Evolutionary conservation across 2,888 invertebrate species (phyloP), one percentile per base, ranked within the genome.

Genomic region (Drepana falcataria): DNA sequence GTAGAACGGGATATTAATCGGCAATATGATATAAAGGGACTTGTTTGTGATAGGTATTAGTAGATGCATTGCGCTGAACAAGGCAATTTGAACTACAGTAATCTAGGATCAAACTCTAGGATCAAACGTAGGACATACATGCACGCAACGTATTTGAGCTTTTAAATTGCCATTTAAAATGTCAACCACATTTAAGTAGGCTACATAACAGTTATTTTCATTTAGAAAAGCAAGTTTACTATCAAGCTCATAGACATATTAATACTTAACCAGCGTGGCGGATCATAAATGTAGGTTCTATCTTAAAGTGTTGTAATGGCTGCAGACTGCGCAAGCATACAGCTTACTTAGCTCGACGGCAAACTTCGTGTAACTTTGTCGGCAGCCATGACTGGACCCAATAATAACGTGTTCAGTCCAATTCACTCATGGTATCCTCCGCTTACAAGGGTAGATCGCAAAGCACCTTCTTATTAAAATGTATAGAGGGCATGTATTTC

Each of bases 291-390:
- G 48, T 59, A 59, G 48, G 48, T 52, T 48, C 40, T 40, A 40
- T 40, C 34, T 41, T 35, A 33, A 55, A 58, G 59, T 55, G 51
- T 61, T 68, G 68, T 72, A 74, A 77, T 75, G 69, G 75, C 65
- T 64, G 68, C 55, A 61, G 53, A 65, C 48, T 60, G 60, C 59
- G 63, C 55, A 71, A 65, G 65, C 69, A 66, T 69, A 66, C 66
- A 70, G 68, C 76, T 68, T 73, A 79, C 69, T 80, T 79, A 78
- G 77, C 79, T 73, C 71, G 70, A 73, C 68, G 65, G 74, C 73
- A 79, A 83, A 82, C 79, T 80, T 78, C 77, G 78, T 79, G 81
- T 71, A 76, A 82, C 73, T 81, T 76, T 66, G 61, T 61, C 68
- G 56, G 57, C 61, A 65, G 66, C 56, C 64, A 64, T 64, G 64